These are phyloP conservation scores for Cabera pusaria DNA, from an alignment of 2,888 invertebrate species.

Conservation along the genomic window DNA sequence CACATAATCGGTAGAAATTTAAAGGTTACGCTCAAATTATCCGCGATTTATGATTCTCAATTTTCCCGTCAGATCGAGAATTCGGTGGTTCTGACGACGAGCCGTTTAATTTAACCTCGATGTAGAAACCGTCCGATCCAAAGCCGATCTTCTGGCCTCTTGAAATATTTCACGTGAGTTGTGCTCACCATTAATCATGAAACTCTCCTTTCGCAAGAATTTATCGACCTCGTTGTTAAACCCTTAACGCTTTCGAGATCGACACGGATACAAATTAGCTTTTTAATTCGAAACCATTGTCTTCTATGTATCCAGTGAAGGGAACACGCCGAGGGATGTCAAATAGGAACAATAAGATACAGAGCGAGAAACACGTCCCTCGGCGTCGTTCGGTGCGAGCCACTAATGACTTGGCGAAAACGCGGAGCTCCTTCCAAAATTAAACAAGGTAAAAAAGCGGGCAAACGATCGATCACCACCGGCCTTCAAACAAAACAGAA, in stretches of 20 bases:
- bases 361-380: conserved; percentile 45
- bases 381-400: conserved; percentile 37
- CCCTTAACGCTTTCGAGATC: too few species aligned
- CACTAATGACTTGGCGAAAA: conserved; percentile 80
- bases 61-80: conserved; percentile 51
- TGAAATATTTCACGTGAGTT: conserved; percentile 23
- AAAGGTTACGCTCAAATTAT: conserved; percentile 61
- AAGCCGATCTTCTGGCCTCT: conserved; percentile 22
- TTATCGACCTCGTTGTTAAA: too few species aligned
- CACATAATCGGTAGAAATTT: conserved; percentile 57
- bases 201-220: conserved; percentile 12
- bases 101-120: conserved; percentile 30
- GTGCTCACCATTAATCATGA: conserved; percentile 25
- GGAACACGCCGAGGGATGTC: conserved; percentile 47
- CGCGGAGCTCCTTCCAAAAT: conserved; percentile 71
- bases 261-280: conserved; percentile 13
- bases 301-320: conserved; percentile 37
- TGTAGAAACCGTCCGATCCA: conserved; percentile 3
- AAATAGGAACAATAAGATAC: conserved; percentile 54
- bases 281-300: conserved; percentile 32
- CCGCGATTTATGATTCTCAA: conserved; percentile 61
- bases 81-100: conserved; percentile 30
- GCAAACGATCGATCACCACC: conserved; percentile 77
- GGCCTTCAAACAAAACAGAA: conserved; percentile 72
- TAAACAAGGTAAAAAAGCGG: conserved; percentile 78